Base-by-base conservation (phyloP, 2,888 invertebrate genomes). In the Glomeris marginata region DNA sequence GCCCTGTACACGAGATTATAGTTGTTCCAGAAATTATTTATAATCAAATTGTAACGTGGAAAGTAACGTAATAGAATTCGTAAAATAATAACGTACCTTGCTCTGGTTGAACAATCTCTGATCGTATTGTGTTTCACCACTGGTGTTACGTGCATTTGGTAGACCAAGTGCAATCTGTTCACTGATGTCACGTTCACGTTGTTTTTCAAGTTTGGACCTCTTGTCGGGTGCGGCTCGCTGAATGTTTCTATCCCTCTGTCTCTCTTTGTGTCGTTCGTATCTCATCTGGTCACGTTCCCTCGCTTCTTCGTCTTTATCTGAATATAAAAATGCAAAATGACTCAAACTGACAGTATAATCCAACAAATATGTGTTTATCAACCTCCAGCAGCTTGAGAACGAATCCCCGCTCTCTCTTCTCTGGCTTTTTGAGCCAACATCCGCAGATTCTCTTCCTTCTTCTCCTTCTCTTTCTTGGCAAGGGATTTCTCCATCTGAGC, bases 151-250 rank as follows among this genome's bases (percentile, higher is more conserved):
- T 0, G 91, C 83, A 57, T 66, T 67, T 0, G 97, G 97, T 70
- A 97, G 70, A 0, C 97, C 97, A 13, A 98, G 74, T 0, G 98
- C 98, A 58, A 98, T 97, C 72, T 97, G 92, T 65, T 99, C 98
- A 8, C 92, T 94, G 52, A 98, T 92, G 63, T 98, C 98, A 2
- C 98, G 77, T 59, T 98, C 98, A 2, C 92, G 75, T 62, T 91
- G 88, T 40, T 84, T 76, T 60, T 86, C 86, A 49, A 95, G 66
- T 59, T 90, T 85, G 0, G 87, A 80, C 60, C 71, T 63, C 56
- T 94, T 95, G 62, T 97, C 95, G 0, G 94, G 94, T 0, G 91
- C 92, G 1, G 92, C 91, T 48, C 94, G 74, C 0, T 90, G 81
- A 22, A 97, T 71, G 68, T 98, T 98, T 46, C 94, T 73, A 54